Base-by-base conservation (phyloP, 2,888 invertebrate species). In the Nephrotoma flavescens region DNA sequence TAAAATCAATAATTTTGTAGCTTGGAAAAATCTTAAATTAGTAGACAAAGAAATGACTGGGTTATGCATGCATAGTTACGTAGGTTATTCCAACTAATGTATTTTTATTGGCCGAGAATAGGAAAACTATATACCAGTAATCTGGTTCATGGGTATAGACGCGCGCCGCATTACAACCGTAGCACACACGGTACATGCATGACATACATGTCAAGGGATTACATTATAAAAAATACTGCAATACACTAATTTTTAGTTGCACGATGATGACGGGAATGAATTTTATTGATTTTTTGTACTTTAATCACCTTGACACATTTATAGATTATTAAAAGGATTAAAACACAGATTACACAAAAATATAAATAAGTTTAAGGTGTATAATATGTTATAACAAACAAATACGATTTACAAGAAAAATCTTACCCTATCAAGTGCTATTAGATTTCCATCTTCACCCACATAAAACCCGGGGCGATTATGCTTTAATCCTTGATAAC, bases 401-500 rank as follows among this genome's bases (percentile, higher is more conserved):
- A n/a, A 83, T 41, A 83, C 41, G 9, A 11, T 84, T 84, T 42
- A 42, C 42, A 84, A 42, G 41, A 42, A 44, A 85, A 44, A 85
- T 9, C 85, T 85, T 44, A 85, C 85, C 85, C 42, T 85, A 85
- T 92, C 92, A 92, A 93, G 90, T 88, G 92, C 92, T 88, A 93
- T 92, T 91, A 94, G 93, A 92, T 94, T 94, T 91, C 94, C 94
- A 91, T 94, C 94, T 89, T 93, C 94, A 89, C 95, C 95, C 90
- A 95, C 94, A 93, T 95, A 95, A 92, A 96, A 95, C 90, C 95
- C 94, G 88, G 94, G 93, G 88, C 93, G 93, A 90, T 93, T 91
- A 92, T 95, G 95, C 91, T 95, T 94, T 91, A 96, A 93, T 90
- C 95, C 97, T 94, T 97, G 97, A 93, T 97, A 97, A 89, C 97